phyloP scores from a whole-genome alignment of 1,140 invertebrate genomes.

The Lordiphosa collinella region DNA sequence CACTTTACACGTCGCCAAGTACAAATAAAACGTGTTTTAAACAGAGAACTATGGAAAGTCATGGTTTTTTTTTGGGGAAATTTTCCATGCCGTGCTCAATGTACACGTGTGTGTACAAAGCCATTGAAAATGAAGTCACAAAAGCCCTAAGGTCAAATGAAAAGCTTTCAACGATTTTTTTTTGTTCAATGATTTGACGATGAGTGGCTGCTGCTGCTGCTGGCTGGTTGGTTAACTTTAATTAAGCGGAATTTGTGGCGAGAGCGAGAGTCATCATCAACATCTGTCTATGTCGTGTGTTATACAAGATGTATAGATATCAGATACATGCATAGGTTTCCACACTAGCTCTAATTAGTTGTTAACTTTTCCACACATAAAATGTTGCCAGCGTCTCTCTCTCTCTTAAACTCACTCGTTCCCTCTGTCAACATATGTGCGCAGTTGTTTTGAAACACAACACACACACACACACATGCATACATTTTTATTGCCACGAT shows the following conservation, averaged over 20 bases:
- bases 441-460: conserved; percentile 55
- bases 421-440: conserved; percentile 31
- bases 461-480: conserved; percentile 13
- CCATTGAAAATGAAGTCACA: conserved; percentile 6
- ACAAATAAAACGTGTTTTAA: conserved; percentile 53
- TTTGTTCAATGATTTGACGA: background rate
- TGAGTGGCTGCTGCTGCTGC: conserved; percentile 1
- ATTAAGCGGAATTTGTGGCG: conserved; percentile 3
- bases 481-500: conserved; percentile 45
- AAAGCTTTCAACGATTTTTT: conserved; percentile 5
- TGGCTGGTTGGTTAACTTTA: conserved; percentile 5
- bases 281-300: conserved; percentile 1
- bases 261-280: conserved; percentile 9
- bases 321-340: background rate
- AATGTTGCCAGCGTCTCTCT: conserved; percentile 23
- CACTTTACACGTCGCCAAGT: conserved; percentile 23
- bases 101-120: background rate
- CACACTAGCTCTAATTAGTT: conserved; percentile 33
- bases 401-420: conserved; percentile 1
- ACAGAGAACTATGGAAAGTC: conserved; percentile 26
- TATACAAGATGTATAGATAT: conserved; percentile 1
- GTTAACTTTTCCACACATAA: conserved; percentile 47
- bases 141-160: conserved; percentile 3
- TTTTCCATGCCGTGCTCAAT: conserved; percentile 19
- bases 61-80: conserved; percentile 15